Conservation (phyloP, 2,888 invertebrate species). For the Lycia hirtaria region DNA sequence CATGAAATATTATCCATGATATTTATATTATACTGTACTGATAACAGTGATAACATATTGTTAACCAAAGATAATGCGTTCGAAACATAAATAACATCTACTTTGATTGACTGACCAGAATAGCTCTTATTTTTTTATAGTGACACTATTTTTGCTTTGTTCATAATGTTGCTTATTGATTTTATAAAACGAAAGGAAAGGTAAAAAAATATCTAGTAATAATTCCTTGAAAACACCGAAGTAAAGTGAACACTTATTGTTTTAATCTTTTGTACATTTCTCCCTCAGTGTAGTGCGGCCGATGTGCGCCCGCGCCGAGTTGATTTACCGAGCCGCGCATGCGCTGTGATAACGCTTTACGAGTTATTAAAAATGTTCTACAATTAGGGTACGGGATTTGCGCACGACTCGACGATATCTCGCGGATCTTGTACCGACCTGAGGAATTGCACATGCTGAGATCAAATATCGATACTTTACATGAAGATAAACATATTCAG, state of each 20-base stretch:
- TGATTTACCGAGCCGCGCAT: constrained; percentile 26
- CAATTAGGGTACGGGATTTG: constrained; percentile 23
- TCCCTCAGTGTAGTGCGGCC: constrained; percentile 9
- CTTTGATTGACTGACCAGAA: no score
- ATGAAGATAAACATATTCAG: not conserved
- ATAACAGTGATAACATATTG: no score
- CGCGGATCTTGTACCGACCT: constrained; percentile 6
- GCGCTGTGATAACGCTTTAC: constrained; percentile 26
- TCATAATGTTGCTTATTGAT: no score
- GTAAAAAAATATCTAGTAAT: no score
- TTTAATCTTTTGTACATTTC: not conserved
- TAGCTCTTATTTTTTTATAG: no score
- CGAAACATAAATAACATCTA: no score
- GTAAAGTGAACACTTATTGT: not conserved
- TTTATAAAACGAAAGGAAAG: no score
- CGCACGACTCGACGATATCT: constrained; percentile 25
- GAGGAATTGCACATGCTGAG: constrained; percentile 1
- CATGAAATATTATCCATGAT: no score
- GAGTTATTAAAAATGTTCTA: constrained; percentile 32
- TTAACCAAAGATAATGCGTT: no score
- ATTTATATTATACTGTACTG: no score
- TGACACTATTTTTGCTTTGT: no score
- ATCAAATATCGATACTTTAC: not conserved
- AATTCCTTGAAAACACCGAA: not conserved
- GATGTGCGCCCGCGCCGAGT: constrained; percentile 14